Conservation (phyloP, 2,113 vertebrate species). For the Crotalus horridus region DNA sequence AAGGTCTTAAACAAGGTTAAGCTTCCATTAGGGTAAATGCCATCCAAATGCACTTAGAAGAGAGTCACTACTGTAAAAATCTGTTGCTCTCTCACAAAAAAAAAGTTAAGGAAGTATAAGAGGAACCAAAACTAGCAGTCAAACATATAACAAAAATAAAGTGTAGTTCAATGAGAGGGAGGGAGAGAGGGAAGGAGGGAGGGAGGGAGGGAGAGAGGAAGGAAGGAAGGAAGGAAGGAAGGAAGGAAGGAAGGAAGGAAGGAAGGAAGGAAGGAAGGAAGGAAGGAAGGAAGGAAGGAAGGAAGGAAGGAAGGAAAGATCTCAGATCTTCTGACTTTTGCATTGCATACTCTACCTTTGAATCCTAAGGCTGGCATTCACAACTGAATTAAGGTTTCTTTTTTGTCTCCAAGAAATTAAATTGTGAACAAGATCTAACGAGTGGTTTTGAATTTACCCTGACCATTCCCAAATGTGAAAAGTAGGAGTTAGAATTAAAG, state of each 20-base stretch:
- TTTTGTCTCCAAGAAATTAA: not conserved
- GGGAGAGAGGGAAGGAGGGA: not conserved
- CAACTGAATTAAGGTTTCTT: not conserved
- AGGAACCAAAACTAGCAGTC: not conserved
- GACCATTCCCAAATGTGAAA: not conserved
- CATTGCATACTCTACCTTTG: not conserved
- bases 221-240: not conserved
- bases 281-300: not conserved
- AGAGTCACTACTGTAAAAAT: not conserved
- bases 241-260: not conserved
- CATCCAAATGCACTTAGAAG: not conserved
- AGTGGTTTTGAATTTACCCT: not conserved
- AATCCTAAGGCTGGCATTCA: not conserved
- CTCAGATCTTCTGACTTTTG: not conserved
- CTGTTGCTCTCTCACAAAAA: not conserved
- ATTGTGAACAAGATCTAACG: not conserved
- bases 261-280: not conserved
- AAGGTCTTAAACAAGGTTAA: not conserved
- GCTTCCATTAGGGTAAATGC: constrained; percentile 12
- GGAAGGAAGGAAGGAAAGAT: not conserved
- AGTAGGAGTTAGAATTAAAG: not conserved
- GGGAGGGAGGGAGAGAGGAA: not conserved
- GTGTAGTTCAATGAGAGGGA: not conserved
- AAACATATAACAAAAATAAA: not conserved
- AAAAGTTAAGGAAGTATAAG: constrained; percentile 2